Evolutionary conservation across 2,888 invertebrate genomes (phyloP).

Genomic region (Folsomia candida): DNA sequence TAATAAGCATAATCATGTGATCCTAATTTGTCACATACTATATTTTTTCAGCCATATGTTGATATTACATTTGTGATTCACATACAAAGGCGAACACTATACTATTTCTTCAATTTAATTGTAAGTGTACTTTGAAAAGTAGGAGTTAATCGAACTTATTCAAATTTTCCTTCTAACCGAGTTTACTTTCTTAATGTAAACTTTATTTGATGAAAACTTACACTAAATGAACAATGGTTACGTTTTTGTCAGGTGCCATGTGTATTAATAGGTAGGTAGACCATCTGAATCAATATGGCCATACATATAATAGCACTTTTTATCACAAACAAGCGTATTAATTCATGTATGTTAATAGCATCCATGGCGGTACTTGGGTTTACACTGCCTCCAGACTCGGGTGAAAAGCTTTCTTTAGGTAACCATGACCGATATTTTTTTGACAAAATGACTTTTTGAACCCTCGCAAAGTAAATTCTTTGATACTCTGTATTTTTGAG

Average conservation of each 20-base stretch:
- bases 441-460: background rate
- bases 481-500: no score
- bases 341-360: constrained; percentile 93
- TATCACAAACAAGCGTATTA: no score
- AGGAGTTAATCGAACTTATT: no score
- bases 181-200: no score
- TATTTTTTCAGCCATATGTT: constrained; percentile 60
- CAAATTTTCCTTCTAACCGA: no score
- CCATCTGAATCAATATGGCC: no score
- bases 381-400: constrained; percentile 95
- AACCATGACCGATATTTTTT: constrained; percentile 46
- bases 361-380: constrained; percentile 98
- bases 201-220: no score
- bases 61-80: constrained; percentile 96
- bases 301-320: no score
- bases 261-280: no score
- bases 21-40: constrained; percentile 20
- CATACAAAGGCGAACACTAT: constrained; percentile 91
- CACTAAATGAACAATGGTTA: no score
- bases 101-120: constrained; percentile 99
- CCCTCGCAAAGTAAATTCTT: background rate
- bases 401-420: constrained; percentile 94
- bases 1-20: background rate
- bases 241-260: constrained; percentile 72
- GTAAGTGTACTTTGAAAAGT: constrained; percentile 54